Evolutionary conservation across 2,797 vertebrate genomes (phyloP).

Genomic region (Sebastes nivosus): DNA sequence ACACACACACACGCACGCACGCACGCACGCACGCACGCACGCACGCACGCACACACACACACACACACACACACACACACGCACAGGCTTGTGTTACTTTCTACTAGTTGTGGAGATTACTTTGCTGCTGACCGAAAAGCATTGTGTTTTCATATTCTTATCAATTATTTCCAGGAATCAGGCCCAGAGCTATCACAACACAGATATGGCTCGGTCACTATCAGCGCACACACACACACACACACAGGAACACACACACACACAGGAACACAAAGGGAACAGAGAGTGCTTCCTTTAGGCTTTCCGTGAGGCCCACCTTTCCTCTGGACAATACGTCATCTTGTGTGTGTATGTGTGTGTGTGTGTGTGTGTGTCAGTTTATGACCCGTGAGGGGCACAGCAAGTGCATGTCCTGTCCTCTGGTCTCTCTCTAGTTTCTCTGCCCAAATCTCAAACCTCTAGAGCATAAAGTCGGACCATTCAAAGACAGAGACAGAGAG

Average conservation of each 20-base stretch:
- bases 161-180: slow-evolving; percentile 72
- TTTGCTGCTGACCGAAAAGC: slow-evolving; percentile 31
- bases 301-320: slow-evolving; percentile 72
- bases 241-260: not conserved
- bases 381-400: not conserved
- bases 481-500: slow-evolving; percentile 7
- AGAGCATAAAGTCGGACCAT: slow-evolving; percentile 16
- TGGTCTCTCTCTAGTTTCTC: not conserved
- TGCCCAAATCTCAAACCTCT: slow-evolving; percentile 19
- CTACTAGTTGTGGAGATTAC: not conserved
- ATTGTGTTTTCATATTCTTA: slow-evolving; percentile 59
- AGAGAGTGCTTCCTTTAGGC: slow-evolving; percentile 73
- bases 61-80: not conserved
- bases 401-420: not conserved
- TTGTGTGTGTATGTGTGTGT: slow-evolving; percentile 2
- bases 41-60: not conserved
- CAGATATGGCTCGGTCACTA: slow-evolving; percentile 52
- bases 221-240: slow-evolving; percentile 14
- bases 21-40: not conserved
- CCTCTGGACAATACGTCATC: slow-evolving; percentile 56
- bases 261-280: slow-evolving; percentile 54
- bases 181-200: slow-evolving; percentile 60
- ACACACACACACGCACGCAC: not conserved
- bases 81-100: slow-evolving; percentile 1
- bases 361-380: slow-evolving; percentile 1